Evolutionary conservation across 2,888 invertebrate species (phyloP).

Genomic region (Ametastegia equiseti): DNA sequence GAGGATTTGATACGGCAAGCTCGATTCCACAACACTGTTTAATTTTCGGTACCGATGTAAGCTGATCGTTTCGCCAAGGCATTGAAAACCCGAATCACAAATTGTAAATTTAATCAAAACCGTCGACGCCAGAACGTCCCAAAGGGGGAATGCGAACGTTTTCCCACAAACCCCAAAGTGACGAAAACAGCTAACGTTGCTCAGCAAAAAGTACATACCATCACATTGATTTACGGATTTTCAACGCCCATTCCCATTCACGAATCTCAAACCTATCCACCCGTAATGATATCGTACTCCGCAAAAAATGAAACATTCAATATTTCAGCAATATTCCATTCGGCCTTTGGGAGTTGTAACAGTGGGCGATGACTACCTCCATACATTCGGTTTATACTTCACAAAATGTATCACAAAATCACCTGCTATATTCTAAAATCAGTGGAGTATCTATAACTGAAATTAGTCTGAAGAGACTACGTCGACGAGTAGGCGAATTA

Average conservation of each 20-base stretch:
- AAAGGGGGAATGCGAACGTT: constrained; percentile 4
- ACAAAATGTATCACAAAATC: too few species aligned
- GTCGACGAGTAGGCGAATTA: background rate
- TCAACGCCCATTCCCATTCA: background rate
- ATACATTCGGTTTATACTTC: too few species aligned
- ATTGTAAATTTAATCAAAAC: constrained; percentile 26
- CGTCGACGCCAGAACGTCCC: constrained; percentile 13
- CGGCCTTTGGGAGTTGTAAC: background rate
- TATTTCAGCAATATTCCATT: background rate
- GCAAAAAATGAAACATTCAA: background rate
- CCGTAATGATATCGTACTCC: background rate
- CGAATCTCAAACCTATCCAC: background rate
- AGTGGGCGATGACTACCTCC: background rate
- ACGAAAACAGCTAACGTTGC: constrained; percentile 2
- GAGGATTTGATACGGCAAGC: background rate
- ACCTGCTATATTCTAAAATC: too few species aligned
- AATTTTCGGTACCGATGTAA: too few species aligned
- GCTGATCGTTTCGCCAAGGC: background rate
- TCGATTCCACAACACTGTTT: background rate
- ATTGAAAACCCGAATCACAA: background rate
- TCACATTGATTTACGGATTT: background rate
- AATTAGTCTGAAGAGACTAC: too few species aligned
- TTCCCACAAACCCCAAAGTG: background rate
- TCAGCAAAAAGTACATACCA: background rate
- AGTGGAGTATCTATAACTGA: too few species aligned